Conservation (phyloP, 35 echinoderm and acorn worm genomes). For the Patiria miniata region DNA sequence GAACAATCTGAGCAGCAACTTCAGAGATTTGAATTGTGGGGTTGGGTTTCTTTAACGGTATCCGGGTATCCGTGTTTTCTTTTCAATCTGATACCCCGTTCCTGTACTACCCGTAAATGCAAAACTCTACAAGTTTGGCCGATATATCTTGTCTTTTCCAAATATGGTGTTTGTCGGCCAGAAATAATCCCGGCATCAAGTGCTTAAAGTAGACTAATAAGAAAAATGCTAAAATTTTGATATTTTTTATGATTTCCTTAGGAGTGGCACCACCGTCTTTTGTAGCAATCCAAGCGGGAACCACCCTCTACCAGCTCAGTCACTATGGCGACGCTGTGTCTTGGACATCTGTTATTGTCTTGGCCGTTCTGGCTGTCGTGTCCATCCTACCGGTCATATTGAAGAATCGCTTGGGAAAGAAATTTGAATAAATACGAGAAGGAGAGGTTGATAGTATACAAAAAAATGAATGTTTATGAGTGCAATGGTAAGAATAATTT, state of each 20-base stretch:
- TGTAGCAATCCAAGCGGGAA: constrained; percentile 91
- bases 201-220: neutral
- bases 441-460: neutral
- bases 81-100: no score
- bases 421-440: constrained; percentile 72
- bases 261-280: constrained; percentile 79
- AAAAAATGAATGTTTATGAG: no score
- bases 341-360: constrained; percentile 80
- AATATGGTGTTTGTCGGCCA: no score
- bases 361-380: constrained; percentile 84
- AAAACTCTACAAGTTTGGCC: no score
- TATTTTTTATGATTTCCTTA: neutral
- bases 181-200: neutral
- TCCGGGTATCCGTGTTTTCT: no score
- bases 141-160: no score
- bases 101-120: no score
- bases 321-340: constrained; percentile 83
- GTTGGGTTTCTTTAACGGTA: no score
- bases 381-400: constrained; percentile 89
- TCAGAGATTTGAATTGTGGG: no score
- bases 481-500: no score
- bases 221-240: neutral
- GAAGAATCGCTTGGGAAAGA: constrained; percentile 76
- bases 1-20: no score
- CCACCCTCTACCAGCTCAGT: constrained; percentile 86